A percentile compares a stretch with the other conserved stretches of the same genome.
Evolutionary conservation across 1,140 invertebrate species (phyloP).

Genomic region (Eurosta solidaginis): DNA sequence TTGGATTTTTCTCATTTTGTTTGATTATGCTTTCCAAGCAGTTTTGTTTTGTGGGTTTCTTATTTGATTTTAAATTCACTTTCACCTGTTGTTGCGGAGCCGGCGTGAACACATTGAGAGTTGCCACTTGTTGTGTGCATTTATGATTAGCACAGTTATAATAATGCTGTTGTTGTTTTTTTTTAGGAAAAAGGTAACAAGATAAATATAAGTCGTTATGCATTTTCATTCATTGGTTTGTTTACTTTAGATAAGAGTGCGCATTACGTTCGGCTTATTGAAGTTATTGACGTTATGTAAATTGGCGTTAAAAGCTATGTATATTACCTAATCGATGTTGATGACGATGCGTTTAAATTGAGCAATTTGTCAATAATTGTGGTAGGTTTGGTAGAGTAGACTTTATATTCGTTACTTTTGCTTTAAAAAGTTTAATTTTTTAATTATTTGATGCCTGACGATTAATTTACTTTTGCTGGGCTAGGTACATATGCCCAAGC

Average conservation of each 20-base stretch:
- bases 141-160: conserved; percentile 15
- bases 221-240: neutral
- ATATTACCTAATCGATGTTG: conserved; percentile 2
- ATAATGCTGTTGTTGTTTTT: neutral
- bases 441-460: too few relatives aligned
- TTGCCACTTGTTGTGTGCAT: neutral
- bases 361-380: neutral
- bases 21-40: conserved; percentile 6
- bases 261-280: neutral
- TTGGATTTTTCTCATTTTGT: neutral
- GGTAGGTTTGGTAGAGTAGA: neutral
- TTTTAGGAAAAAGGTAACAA: neutral
- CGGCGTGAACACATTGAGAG: neutral
- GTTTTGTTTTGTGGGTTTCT: neutral
- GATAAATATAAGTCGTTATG: neutral
- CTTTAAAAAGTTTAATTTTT: too few relatives aligned
- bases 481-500: too few relatives aligned
- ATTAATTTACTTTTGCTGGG: too few relatives aligned
- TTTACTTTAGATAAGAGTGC: neutral
- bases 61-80: conserved; percentile 2
- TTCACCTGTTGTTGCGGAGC: neutral
- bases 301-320: conserved; percentile 5
- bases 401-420: neutral
- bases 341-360: neutral
- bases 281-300: neutral